A percentile compares a stretch with the other conserved stretches of the same genome.
phyloP scores from a whole-genome alignment of 2,888 invertebrate species.

The Ommatoiulus sabulosus region DNA sequence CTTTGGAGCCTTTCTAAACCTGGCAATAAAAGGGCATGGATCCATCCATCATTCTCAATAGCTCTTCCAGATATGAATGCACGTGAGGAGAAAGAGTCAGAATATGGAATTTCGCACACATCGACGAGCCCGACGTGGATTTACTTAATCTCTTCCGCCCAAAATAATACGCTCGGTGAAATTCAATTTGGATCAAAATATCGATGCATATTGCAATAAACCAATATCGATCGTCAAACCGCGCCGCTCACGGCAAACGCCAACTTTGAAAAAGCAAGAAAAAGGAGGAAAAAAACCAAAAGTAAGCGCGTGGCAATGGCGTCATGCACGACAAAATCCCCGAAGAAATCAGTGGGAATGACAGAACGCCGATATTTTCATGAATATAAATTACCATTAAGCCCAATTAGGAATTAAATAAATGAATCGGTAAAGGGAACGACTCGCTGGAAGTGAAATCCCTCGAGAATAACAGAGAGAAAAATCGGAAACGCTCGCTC shows the following conservation, averaged over 20 bases:
- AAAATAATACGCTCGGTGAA: conserved; percentile 32
- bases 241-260: neutral
- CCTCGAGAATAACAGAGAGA: neutral
- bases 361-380: conserved; percentile 41
- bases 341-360: conserved; percentile 35
- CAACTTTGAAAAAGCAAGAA: neutral
- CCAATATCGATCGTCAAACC: neutral
- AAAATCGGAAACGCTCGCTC: neutral
- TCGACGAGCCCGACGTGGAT: conserved; percentile 19
- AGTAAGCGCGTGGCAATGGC: neutral
- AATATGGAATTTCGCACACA: conserved; percentile 23
- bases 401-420: conserved; percentile 38
- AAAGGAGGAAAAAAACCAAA: neutral
- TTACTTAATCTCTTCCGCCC: conserved; percentile 36
- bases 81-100: neutral
- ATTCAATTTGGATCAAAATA: conserved; percentile 48
- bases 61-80: neutral
- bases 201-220: conserved; percentile 38
- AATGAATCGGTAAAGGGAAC: neutral
- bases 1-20: neutral
- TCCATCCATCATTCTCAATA: conserved; percentile 16
- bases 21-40: neutral
- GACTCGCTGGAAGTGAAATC: neutral
- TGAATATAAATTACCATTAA: conserved; percentile 45
- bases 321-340: neutral